A percentile compares a stretch with the other conserved stretches of the same genome.
phyloP scores from a whole-genome alignment of 2,113 vertebrate genomes.

The Myanophis thanlyinensis region DNA sequence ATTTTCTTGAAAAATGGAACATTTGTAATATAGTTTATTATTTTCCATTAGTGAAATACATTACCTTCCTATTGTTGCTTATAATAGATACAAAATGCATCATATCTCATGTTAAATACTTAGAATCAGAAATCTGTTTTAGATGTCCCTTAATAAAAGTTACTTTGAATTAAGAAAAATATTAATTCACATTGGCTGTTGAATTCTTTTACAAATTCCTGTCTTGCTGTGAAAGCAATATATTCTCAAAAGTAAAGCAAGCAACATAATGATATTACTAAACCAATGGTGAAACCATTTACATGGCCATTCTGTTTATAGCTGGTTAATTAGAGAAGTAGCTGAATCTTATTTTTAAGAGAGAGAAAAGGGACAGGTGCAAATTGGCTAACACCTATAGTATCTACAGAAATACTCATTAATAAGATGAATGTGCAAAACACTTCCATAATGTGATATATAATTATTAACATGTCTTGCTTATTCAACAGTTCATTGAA shows the following conservation, averaged over 20 bases:
- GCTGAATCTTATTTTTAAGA: conserved; percentile 50
- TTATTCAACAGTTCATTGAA: conserved; percentile 64
- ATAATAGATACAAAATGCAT: conserved; percentile 4
- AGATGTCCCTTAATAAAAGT: conserved; percentile 15
- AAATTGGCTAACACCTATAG: conserved; percentile 60
- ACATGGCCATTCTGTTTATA: conserved; percentile 49
- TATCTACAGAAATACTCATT: conserved; percentile 49
- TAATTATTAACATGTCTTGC: conserved; percentile 60
- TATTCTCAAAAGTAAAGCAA: conserved; percentile 29
- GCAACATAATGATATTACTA: conserved; percentile 20
- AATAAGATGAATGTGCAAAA: conserved; percentile 55
- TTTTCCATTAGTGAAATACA: conserved; percentile 22
- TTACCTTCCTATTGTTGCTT: conserved; percentile 4
- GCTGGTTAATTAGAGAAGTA: conserved; percentile 56
- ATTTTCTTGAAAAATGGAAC: conserved; percentile 10
- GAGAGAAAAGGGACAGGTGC: conserved; percentile 45
- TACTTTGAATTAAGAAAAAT: conserved; percentile 35
- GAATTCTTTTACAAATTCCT: conserved; percentile 36
- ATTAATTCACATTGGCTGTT: conserved; percentile 16
- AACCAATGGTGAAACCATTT: conserved; percentile 36
- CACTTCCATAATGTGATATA: conserved; percentile 50
- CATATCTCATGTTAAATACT: conserved; percentile 5
- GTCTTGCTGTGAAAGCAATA: conserved; percentile 11
- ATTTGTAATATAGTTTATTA: neutral
- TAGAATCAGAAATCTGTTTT: conserved; percentile 25